phyloP scores from a whole-genome alignment of 2,113 vertebrate genomes.

The Pterophyllum scalare region DNA sequence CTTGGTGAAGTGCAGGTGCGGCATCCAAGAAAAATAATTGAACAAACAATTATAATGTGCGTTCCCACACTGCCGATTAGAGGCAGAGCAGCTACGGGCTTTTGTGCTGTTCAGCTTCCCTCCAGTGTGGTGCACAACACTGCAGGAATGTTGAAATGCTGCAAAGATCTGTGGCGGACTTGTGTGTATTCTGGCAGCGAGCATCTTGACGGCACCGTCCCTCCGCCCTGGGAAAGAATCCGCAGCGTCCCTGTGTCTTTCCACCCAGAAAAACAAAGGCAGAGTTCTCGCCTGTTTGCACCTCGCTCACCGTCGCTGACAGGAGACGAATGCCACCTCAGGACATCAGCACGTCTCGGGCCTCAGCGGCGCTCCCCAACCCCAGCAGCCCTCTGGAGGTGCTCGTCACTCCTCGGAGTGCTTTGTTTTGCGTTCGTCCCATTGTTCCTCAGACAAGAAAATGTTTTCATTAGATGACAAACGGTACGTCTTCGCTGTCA shows the following conservation, averaged over 20 bases:
- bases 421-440: conserved; percentile 46
- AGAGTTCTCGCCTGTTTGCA: conserved; percentile 5
- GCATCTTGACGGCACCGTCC: conserved; percentile 47
- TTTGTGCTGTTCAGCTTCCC: conserved; percentile 47
- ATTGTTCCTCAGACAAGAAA: conserved; percentile 46
- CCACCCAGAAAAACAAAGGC: conserved; percentile 77
- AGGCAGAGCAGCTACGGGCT: conserved; percentile 29
- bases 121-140: conserved; percentile 26
- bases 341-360: conserved; percentile 46
- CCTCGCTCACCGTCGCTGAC: conserved; percentile 65
- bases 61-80: conserved; percentile 51
- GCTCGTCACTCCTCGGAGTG: conserved; percentile 56
- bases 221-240: conserved; percentile 81
- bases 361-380: conserved; percentile 20
- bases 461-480: conserved; percentile 54
- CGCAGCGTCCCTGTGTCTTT: conserved; percentile 72
- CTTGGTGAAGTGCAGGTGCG: conserved; percentile 75
- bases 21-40: conserved; percentile 80
- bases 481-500: conserved; percentile 17
- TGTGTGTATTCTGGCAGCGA: conserved; percentile 75
- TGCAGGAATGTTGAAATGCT: conserved; percentile 54
- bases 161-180: conserved; percentile 26
- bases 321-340: conserved; percentile 54
- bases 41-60: conserved; percentile 79
- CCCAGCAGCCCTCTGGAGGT: conserved; percentile 30